Percentiles rank a stretch among this genome's conserved stretches.
Conservation (phyloP, 1,140 invertebrate genomes). For the Neodiprion pinetum region DNA sequence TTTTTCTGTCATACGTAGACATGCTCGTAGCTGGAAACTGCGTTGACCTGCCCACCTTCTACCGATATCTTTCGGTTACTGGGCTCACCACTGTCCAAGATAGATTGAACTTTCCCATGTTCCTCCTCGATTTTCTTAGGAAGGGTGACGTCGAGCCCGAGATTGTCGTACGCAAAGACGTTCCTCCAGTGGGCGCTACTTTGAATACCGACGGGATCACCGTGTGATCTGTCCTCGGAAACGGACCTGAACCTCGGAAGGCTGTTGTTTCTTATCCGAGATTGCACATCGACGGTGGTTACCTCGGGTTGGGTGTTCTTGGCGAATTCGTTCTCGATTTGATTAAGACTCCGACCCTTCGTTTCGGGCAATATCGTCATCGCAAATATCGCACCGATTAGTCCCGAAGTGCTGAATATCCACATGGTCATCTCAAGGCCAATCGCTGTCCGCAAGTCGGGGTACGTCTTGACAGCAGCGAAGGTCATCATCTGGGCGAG, state of each 20-base stretch:
- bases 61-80: no score
- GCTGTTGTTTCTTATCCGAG: conserved; percentile 37
- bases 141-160: conserved; percentile 39
- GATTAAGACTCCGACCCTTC: conserved; percentile 76
- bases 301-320: conserved; percentile 19
- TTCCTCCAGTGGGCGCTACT: conserved; percentile 23
- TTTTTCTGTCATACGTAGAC: no score
- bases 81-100: no score
- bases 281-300: neutral
- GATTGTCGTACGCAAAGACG: conserved; percentile 46
- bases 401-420: conserved; percentile 75
- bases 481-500: conserved; percentile 77
- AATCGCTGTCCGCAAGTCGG: conserved; percentile 64
- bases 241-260: conserved; percentile 44
- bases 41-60: no score
- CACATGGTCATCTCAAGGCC: conserved; percentile 77
- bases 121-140: conserved; percentile 18
- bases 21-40: no score
- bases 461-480: conserved; percentile 74
- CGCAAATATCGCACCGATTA: conserved; percentile 72
- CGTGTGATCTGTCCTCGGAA: conserved; percentile 37
- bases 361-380: conserved; percentile 81
- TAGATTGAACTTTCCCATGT: neutral
- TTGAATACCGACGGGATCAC: conserved; percentile 25
- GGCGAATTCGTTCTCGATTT: conserved; percentile 75